Percentiles rank a stretch among this genome's conserved stretches.
These are phyloP conservation scores for Esox niger DNA, from an alignment of 2,113 vertebrate species.

Conservation along the genomic window DNA sequence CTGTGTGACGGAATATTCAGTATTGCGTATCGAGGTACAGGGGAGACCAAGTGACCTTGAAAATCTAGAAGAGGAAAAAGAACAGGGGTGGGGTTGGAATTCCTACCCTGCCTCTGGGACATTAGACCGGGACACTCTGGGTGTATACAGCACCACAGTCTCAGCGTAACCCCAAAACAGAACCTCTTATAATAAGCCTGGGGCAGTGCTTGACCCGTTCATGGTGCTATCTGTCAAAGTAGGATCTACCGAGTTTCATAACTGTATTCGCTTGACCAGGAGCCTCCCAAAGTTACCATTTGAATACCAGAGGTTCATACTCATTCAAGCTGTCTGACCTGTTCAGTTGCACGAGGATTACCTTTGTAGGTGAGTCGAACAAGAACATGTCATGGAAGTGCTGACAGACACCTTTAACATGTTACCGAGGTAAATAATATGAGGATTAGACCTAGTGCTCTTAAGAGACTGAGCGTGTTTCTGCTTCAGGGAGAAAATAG, in stretches of 20 bases:
- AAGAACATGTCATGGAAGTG: conserved; percentile 25
- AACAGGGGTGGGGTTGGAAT: neutral
- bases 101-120: neutral
- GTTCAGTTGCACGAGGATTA: conserved; percentile 26
- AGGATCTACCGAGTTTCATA: conserved; percentile 21
- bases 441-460: conserved; percentile 24
- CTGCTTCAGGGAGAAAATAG: conserved; percentile 37
- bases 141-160: neutral
- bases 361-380: conserved; percentile 23
- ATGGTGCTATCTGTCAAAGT: conserved; percentile 36
- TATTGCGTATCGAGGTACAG: neutral
- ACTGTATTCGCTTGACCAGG: conserved; percentile 32
- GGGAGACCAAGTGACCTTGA: conserved; percentile 32
- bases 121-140: neutral
- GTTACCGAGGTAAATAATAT: conserved; percentile 43
- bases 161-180: conserved; percentile 18
- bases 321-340: conserved; percentile 8
- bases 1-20: too few species aligned
- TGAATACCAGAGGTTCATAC: neutral
- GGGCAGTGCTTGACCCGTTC: conserved; percentile 8
- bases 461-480: conserved; percentile 34
- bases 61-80: conserved; percentile 17
- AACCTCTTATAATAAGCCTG: neutral
- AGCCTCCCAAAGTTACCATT: conserved; percentile 26
- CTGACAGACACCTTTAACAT: conserved; percentile 28